Conservation (phyloP, 2,113 vertebrate species). For the Salvelinus namaycush region DNA sequence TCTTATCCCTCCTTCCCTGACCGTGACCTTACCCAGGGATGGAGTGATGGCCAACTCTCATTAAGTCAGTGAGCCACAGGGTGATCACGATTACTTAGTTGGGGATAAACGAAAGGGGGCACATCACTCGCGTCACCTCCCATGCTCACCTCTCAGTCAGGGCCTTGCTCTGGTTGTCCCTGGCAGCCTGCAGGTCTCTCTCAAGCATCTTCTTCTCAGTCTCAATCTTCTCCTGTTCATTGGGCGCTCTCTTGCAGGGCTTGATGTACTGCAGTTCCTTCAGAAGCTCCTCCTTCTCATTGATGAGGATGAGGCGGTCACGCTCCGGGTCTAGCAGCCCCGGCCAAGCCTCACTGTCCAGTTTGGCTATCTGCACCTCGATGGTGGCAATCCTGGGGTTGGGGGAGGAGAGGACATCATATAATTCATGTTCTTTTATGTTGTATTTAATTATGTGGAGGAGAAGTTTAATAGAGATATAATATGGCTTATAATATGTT, state of each 20-base stretch:
- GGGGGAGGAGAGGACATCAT: not conserved
- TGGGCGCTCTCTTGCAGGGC: slow-evolving; percentile 82
- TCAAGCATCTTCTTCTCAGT: slow-evolving; percentile 85
- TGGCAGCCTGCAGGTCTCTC: slow-evolving; percentile 90
- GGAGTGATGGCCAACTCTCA: too few relatives aligned
- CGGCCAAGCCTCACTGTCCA: slow-evolving; percentile 96
- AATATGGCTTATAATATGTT: too few relatives aligned
- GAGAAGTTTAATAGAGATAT: too few relatives aligned
- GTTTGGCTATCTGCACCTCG: slow-evolving; percentile 93
- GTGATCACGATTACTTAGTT: too few relatives aligned
- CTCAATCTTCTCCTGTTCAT: slow-evolving; percentile 87
- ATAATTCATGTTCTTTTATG: too few relatives aligned
- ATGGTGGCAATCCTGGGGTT: slow-evolving; percentile 86
- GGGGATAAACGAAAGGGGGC: too few relatives aligned
- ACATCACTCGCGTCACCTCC: not conserved
- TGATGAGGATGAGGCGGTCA: slow-evolving; percentile 93
- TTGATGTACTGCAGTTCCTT: slow-evolving; percentile 92
- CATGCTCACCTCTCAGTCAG: slow-evolving; percentile 83
- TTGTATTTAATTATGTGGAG: too few relatives aligned
- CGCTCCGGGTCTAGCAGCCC: slow-evolving; percentile 93
- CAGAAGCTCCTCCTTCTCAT: slow-evolving; percentile 95
- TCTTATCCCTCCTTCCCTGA: not conserved
- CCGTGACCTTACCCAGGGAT: too few relatives aligned
- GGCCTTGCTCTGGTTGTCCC: slow-evolving; percentile 95
- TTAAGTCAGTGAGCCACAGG: too few relatives aligned